Base-by-base conservation (phyloP, 2,113 vertebrate genomes). In the Megaleporinus macrocephalus region DNA sequence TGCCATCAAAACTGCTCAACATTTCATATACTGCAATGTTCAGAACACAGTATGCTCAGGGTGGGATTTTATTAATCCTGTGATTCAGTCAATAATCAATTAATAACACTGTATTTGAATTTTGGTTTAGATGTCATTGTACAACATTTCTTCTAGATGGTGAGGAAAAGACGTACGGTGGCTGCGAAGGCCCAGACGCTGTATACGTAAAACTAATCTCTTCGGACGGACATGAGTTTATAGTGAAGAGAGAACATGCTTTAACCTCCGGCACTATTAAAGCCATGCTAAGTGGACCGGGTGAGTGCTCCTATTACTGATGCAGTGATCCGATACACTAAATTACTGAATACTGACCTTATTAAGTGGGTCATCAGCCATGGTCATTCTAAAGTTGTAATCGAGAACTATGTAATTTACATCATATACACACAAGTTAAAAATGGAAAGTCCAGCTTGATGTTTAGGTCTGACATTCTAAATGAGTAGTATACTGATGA, bases 161-260 rank as follows among this genome's bases (percentile, higher is more conserved):
- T 84, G 98, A 99, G 91, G 97, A 99, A 92, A 98, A 98, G 91
- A 97, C 95, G 22, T 99, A 97, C 0, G 98, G 98, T 81, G 97
- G 98, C 93, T 99, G 98, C 89, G 98, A 99, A 89, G 98, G 98
- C 89, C 98, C 98, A 72, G 97, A 99, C 89, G 97, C 98, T 70
- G 98, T 99, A 97, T 99, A 99, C 79, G 98, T 99, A 84, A 99
- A 99, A 85, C 87, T 99, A 88, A 99, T 99, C 89, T 99, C 98
- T 66, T 99, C 98, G 11, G 98, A 99, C 92, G 98, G 98, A 69
- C 98, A 99, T 85, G 98, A 99, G 83, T 99, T 99, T 85, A 99
- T 99, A 89, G 98, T 99, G 90, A 99, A 99, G 94, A 93, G 98
- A 91, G 98, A 99, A 90, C 98, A 99, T 82, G 97, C 98, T 41